Conservation (phyloP, 2,113 vertebrate genomes). For the Lophochroa leadbeateri region DNA sequence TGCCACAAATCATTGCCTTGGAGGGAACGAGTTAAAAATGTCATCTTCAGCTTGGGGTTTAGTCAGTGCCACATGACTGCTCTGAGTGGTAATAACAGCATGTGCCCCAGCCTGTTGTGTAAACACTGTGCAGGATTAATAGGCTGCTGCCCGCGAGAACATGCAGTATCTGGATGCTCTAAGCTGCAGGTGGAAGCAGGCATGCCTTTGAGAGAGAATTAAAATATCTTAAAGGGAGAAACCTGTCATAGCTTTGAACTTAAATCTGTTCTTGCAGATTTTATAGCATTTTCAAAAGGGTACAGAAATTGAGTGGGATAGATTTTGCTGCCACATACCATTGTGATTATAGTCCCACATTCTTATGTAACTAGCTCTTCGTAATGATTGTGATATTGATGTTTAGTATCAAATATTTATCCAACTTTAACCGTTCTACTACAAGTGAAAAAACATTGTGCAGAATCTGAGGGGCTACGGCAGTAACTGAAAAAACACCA, state of each 20-base stretch:
- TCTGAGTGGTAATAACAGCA: neutral
- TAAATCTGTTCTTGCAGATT: neutral
- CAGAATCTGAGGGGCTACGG: constrained; percentile 20
- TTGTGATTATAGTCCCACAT: neutral
- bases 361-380: neutral
- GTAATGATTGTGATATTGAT: neutral
- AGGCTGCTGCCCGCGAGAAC: neutral
- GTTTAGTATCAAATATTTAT: neutral
- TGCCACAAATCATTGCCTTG: neutral
- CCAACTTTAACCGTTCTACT: neutral
- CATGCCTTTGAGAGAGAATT: neutral
- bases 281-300: neutral
- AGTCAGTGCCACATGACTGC: neutral
- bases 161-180: neutral
- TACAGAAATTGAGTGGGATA: neutral
- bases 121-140: neutral
- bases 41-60: neutral
- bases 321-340: neutral
- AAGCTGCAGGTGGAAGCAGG: neutral
- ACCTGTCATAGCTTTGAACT: neutral
- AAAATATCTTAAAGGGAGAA: neutral
- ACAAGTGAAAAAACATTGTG: neutral
- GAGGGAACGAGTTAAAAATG: neutral
- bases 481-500: constrained; percentile 37
- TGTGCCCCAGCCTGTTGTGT: neutral